Base-by-base conservation (phyloP, 2,113 vertebrate genomes). In the Xenopus laevis region DNA sequence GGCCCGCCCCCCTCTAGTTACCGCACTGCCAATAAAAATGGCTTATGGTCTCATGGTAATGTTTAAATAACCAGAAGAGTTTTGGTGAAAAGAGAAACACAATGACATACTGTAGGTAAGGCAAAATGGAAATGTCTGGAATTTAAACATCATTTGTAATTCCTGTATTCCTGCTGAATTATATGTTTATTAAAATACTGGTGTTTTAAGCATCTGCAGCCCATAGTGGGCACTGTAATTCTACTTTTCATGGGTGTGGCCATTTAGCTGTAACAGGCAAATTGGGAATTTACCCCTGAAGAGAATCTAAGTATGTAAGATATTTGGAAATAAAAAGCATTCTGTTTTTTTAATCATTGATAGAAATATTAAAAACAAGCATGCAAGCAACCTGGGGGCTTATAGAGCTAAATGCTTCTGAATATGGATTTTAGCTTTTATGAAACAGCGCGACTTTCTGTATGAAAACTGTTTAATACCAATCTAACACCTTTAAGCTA, bases 211-310 rank as follows among this genome's bases (percentile, higher is more conserved):
- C 57, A n/a, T 23, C 10, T 30, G n/a, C 58, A 2, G 16, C 57
- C 72, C 21, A 75, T 62, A 75, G 72, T 75, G 72, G 72, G 72
- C 65, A 62, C 72, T 68, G 55, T 53, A 7, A 52, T 20, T 62
- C 72, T 68, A 75, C 61, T 75, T 75, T 75, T 75, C 65, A 61
- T 68, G 72, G 72, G 72, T 75, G 72, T 75, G 72, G 72, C 58
- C 72, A 52, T 53, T 33, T 10, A 8, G 27, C 72, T 40, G 57
- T 60, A 46, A 74, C 47, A 46, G 18, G 52, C 62, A 65, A 47
- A 21, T 65, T 59, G 65, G 50, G 44, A 60, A 68, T 20, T 18
- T 60, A 44, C 72, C 44, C 71, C 64, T 16, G 52, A 59, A 33
- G 71, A 63, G 50, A 13, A 59, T 63, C n/a, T 65, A 30, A 65